Conservation (phyloP, 2,888 invertebrate genomes). For the Byasa hedistus region DNA sequence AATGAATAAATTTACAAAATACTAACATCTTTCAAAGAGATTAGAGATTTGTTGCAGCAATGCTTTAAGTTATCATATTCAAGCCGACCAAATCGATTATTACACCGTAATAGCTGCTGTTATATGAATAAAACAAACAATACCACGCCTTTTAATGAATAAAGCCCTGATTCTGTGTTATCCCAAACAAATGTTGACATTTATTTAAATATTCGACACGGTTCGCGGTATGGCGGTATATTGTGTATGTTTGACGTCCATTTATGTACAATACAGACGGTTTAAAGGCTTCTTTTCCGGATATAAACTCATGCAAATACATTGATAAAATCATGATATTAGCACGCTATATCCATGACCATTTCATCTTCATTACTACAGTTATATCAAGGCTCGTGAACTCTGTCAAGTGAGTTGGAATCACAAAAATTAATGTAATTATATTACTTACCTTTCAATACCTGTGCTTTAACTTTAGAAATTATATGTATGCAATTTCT, state of each 20-base stretch:
- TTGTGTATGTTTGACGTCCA: background rate
- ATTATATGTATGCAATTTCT: too few species aligned
- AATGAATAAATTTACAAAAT: too few species aligned
- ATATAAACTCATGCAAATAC: background rate
- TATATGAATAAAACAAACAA: constrained; percentile 18
- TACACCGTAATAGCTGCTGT: background rate
- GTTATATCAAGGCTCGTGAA: background rate
- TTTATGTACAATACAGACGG: constrained; percentile 1
- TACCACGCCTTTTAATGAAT: constrained; percentile 26
- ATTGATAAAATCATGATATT: background rate
- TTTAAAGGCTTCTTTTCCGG: background rate
- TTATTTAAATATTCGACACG: constrained; percentile 42
- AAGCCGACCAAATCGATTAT: background rate
- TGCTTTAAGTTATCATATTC: background rate
- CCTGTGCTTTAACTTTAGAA: background rate
- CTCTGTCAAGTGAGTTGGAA: background rate
- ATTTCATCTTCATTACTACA: background rate
- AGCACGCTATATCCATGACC: background rate
- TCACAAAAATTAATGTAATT: background rate
- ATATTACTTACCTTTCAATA: background rate
- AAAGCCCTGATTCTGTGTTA: constrained; percentile 47
- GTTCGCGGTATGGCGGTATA: constrained; percentile 35
- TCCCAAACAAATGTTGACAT: constrained; percentile 56
- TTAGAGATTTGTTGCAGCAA: too few species aligned
- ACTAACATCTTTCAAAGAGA: too few species aligned